Conservation (phyloP, 2,797 vertebrate species). For the Enteromius radiatus region DNA sequence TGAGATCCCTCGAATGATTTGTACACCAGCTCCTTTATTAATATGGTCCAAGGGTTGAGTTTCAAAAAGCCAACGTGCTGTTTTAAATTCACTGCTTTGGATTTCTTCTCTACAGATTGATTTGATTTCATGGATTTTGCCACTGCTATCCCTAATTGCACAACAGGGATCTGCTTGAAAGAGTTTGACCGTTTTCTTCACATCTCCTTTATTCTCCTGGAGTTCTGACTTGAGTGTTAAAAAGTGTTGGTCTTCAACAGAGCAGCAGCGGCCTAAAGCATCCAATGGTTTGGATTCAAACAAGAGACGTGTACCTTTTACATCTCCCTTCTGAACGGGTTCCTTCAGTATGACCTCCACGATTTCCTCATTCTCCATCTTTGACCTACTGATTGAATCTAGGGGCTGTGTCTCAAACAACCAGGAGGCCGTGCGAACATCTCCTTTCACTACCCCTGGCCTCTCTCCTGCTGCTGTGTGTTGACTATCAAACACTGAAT, state of each 20-base stretch:
- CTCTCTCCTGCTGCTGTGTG: constrained; percentile 78
- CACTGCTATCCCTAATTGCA: constrained; percentile 84
- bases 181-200: constrained; percentile 84
- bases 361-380: constrained; percentile 78
- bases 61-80: constrained; percentile 87
- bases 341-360: constrained; percentile 53
- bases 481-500: constrained; percentile 85
- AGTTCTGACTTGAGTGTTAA: constrained; percentile 86
- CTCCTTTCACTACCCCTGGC: constrained; percentile 80
- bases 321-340: constrained; percentile 83
- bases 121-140: constrained; percentile 88
- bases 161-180: constrained; percentile 88
- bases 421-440: constrained; percentile 80
- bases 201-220: constrained; percentile 85
- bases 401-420: constrained; percentile 88
- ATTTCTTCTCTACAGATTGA: constrained; percentile 85
- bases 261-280: constrained; percentile 81
- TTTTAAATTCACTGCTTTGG: constrained; percentile 86
- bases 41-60: constrained; percentile 85
- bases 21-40: constrained; percentile 83
- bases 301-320: constrained; percentile 85
- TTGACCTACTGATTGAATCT: constrained; percentile 83
- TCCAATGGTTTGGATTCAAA: constrained; percentile 89
- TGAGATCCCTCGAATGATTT: constrained; percentile 84
- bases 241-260: constrained; percentile 83